Base-by-base conservation (phyloP, 2,113 vertebrate genomes). In the Hiodon tergisus region DNA sequence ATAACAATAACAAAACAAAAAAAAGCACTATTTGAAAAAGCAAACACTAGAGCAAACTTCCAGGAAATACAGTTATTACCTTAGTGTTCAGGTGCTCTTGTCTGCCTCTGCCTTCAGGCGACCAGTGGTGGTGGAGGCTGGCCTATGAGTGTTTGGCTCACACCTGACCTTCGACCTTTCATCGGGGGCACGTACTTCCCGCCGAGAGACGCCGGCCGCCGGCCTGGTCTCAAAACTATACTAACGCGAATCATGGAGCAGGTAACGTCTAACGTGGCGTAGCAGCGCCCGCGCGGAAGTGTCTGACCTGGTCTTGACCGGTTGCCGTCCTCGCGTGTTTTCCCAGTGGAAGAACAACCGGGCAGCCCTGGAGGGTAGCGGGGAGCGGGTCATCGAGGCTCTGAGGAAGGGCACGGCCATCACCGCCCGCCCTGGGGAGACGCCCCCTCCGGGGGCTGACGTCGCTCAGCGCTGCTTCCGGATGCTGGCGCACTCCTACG, bases 121-220 rank as follows among this genome's bases (percentile, higher is more conserved):
- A 96, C 94, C 67, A 94, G 92, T 17, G 95, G 94, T 11, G 93
- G 95, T 69, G 96, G 97, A 58, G 96, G 97, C 48, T 98, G 97
- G 96, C 96, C 96, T 3, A 98, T 98, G 97, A 98, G 90, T 1
- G 95, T 98, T 31, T 98, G 97, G 95, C 79, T 98, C 81, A 98
- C 96, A 10, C 96, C 97, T 72, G 92, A 92, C 17, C 95, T 98
- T 5, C 89, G 85, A 80, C 97, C 97, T 55, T 95, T 98, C 76
- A 91, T 89, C 10, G 96, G 96, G 3, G 97, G 95, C 0, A 97
- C 96, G 0, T 98, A 98, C 78, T 98, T 98, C 66, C 94, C 95
- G 60, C 95, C 93, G 0, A 92, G 93, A 73, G 95, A 98, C 66
- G 81, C 87, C 10, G 78, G 92, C 75, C 88, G 90, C 76, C 88